These are phyloP conservation scores for Onychostruthus taczanowskii DNA, from an alignment of 2,113 vertebrate genomes.

Conservation along the genomic window DNA sequence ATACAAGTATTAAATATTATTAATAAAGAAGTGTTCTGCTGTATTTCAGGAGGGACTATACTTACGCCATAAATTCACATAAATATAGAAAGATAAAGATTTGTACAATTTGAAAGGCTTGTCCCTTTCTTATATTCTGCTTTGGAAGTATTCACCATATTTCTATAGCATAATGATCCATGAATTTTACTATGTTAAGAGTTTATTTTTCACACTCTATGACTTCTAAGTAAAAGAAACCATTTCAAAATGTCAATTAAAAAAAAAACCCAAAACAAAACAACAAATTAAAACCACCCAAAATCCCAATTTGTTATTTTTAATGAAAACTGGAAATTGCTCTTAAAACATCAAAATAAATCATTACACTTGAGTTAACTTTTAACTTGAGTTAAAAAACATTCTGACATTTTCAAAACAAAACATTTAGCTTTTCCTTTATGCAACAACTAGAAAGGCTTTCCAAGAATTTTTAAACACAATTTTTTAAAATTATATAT, in stretches of 20 bases:
- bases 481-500: neutral
- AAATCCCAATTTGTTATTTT: neutral
- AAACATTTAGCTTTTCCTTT: neutral
- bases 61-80: no score
- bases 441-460: neutral
- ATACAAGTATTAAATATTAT: neutral
- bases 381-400: neutral
- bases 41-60: neutral
- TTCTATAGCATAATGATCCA: neutral
- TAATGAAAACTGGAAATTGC: neutral
- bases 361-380: neutral
- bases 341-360: neutral
- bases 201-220: neutral
- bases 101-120: no score
- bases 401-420: neutral
- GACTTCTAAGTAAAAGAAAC: neutral
- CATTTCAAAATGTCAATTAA: neutral
- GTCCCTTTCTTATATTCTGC: no score
- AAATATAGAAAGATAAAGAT: no score
- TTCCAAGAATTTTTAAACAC: neutral
- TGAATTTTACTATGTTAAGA: neutral
- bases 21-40: neutral
- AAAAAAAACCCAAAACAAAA: neutral
- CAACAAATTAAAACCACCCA: rapidly evolving
- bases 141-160: neutral